These are phyloP conservation scores for Nanorana parkeri DNA, from an alignment of 2,113 vertebrate species.

Conservation along the genomic window DNA sequence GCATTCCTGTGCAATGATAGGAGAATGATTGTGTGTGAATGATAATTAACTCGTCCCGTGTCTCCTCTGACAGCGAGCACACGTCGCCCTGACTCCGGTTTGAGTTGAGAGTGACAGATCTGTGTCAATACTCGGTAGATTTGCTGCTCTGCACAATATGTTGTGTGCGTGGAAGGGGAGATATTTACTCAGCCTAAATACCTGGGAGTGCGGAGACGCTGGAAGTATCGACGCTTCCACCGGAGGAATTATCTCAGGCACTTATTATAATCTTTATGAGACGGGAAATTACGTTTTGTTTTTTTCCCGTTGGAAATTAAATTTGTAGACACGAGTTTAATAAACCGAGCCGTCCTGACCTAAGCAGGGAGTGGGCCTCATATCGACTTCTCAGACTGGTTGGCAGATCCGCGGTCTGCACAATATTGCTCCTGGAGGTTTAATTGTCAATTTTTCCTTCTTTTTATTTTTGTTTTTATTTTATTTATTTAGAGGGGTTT, in stretches of 20 bases:
- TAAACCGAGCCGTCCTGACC: constrained; percentile 13
- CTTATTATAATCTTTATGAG: not conserved
- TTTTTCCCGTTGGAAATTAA: constrained; percentile 19
- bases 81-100: not conserved
- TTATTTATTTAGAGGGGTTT: too few species aligned
- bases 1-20: too few species aligned
- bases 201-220: not conserved
- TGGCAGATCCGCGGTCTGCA: not conserved
- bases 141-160: not conserved
- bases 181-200: not conserved
- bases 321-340: constrained; percentile 8
- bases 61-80: constrained; percentile 1
- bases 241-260: not conserved
- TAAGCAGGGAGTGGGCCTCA: not conserved
- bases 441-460: too few species aligned
- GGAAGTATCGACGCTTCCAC: not conserved
- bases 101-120: constrained; percentile 3
- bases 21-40: not conserved
- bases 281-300: not conserved
- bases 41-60: constrained; percentile 8
- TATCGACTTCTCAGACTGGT: not conserved
- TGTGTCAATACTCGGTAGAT: not conserved
- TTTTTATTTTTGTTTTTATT: too few species aligned
- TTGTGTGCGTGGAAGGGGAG: not conserved
- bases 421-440: not conserved